Evolutionary conservation across 2,888 invertebrate species (phyloP).

Genomic region (Lasius fuliginosus): DNA sequence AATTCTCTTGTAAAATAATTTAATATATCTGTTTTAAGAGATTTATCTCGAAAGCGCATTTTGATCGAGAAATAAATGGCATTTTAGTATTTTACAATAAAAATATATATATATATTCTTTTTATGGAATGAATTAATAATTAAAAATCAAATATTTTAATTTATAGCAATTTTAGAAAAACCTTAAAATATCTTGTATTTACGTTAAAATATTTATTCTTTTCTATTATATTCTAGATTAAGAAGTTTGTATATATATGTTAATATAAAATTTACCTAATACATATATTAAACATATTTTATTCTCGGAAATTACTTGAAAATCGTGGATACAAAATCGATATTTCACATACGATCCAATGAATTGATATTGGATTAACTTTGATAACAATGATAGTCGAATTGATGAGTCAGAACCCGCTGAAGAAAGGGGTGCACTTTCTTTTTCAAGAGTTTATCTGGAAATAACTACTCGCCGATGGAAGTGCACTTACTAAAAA

Average conservation of each 20-base stretch:
- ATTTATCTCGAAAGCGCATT: neutral
- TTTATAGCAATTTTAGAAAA: neutral
- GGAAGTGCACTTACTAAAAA: constrained; percentile 70
- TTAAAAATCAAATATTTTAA: neutral
- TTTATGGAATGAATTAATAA: neutral
- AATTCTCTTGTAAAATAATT: neutral
- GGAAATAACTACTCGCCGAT: constrained; percentile 73
- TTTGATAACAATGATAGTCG: neutral
- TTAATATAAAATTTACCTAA: too few species aligned
- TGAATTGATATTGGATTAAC: neutral
- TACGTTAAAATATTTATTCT: too few species aligned
- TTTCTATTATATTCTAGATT: too few species aligned
- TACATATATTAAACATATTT: too few species aligned
- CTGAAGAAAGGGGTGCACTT: neutral
- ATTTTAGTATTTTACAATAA: neutral
- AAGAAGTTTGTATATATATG: too few species aligned
- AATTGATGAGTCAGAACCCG: constrained; percentile 19
- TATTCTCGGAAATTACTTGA: neutral
- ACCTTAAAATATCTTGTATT: neutral
- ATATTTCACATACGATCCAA: neutral
- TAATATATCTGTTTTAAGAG: neutral
- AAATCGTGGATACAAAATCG: neutral
- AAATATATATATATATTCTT: neutral
- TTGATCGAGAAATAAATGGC: neutral
- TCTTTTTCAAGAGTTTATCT: constrained; percentile 63